Percentiles rank a stretch among this genome's conserved stretches.
Conservation (phyloP, 2,113 vertebrate genomes). For the Oncorhynchus tshawytscha region DNA sequence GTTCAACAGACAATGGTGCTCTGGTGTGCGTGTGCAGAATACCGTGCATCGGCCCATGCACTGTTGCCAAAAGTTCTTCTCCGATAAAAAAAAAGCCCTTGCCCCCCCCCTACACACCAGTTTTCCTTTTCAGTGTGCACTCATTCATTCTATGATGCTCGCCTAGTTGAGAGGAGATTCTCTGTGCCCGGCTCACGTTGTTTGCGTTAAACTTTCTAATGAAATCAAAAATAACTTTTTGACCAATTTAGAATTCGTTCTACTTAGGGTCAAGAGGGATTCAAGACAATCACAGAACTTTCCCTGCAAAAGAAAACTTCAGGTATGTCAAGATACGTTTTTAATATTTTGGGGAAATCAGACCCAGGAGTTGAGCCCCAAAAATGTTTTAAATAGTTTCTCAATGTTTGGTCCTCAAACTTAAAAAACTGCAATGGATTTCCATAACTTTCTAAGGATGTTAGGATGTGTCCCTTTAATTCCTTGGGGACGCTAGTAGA, state of each 20-base stretch:
- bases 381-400: not conserved
- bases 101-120: conserved; percentile 62
- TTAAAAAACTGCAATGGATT: not conserved
- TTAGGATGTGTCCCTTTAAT: conserved; percentile 20
- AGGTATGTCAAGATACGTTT: conserved; percentile 58
- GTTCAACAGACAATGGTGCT: conserved; percentile 62
- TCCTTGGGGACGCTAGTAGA: conserved; percentile 37
- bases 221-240: conserved; percentile 71
- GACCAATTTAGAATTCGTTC: conserved; percentile 48
- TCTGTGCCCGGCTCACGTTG: conserved; percentile 47
- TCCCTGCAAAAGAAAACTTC: conserved; percentile 52
- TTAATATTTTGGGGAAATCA: not conserved
- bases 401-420: not conserved
- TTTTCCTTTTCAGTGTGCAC: conserved; percentile 44
- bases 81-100: conserved; percentile 53
- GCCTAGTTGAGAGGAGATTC: conserved; percentile 67
- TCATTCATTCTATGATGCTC: conserved; percentile 77
- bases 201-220: conserved; percentile 67
- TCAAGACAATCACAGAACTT: conserved; percentile 42
- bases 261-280: conserved; percentile 40
- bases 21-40: conserved; percentile 76
- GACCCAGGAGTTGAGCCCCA: not conserved
- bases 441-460: conserved; percentile 5
- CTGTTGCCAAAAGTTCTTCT: conserved; percentile 70
- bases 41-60: conserved; percentile 39